These are phyloP conservation scores for Platyura marginata DNA, from an alignment of 1,140 invertebrate species.

Conservation along the genomic window DNA sequence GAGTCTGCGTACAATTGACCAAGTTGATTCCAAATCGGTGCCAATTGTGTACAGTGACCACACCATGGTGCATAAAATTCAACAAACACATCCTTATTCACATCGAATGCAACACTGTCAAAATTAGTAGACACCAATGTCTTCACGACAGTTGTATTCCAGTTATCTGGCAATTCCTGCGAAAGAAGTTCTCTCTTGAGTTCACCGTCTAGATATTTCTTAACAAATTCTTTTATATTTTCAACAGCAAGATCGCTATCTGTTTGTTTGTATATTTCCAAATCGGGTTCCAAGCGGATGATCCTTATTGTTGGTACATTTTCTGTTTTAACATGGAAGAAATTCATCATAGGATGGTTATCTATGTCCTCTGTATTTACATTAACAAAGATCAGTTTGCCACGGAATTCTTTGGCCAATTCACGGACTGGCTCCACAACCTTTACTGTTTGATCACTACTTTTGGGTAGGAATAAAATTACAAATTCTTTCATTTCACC, in stretches of 20 bases:
- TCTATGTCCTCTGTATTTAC: conserved; percentile 92
- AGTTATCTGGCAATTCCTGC: conserved; percentile 90
- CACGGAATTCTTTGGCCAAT: conserved; percentile 77
- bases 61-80: conserved; percentile 98
- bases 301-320: conserved; percentile 84
- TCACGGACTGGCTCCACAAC: conserved; percentile 53
- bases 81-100: conserved; percentile 83
- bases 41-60: conserved; percentile 90
- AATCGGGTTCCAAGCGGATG: conserved; percentile 90
- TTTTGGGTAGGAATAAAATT: conserved; percentile 85
- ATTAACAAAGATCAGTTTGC: conserved; percentile 85
- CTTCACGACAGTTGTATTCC: conserved; percentile 92
- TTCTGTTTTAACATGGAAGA: conserved; percentile 92
- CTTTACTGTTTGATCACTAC: conserved; percentile 62
- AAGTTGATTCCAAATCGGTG: conserved; percentile 80
- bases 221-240: conserved; percentile 67
- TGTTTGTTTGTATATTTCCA: conserved; percentile 83
- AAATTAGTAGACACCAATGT: conserved; percentile 91
- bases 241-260: conserved; percentile 55
- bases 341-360: conserved; percentile 92
- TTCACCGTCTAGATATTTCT: conserved; percentile 76
- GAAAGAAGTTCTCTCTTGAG: conserved; percentile 87
- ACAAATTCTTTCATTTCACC: conserved; percentile 94
- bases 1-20: conserved; percentile 66
- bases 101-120: conserved; percentile 78